Evolutionary conservation across 2,888 invertebrate genomes (phyloP), one percentile per base, ranked within the genome.

Genomic region (Ctena decussata): DNA sequence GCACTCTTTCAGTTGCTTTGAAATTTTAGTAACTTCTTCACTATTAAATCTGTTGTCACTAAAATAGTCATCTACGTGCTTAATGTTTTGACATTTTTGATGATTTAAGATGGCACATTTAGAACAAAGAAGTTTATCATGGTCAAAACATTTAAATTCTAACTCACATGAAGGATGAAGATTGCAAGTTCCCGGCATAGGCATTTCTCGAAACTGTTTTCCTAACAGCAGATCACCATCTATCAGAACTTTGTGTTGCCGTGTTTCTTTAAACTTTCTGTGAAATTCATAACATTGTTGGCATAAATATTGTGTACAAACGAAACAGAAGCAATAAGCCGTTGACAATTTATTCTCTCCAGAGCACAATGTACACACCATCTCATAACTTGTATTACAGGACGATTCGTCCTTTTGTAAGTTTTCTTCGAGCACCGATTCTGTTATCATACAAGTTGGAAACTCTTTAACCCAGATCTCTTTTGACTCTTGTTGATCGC

Each of bases 291-390:
- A 37, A 49, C 84, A 84, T 21, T 41, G n/a, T 76, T 72, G 32
- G 65, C 84, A 84, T 11, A 84, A 44, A 76, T 84, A 84, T 46
- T 84, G 80, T 0, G 77, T 49, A 73, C 84, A 84, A 32, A 24
- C 37, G 5, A 80, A 57, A 69, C 84, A 84, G 65, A 80, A 84
- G 32, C 76, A 74, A 44, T 41, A 35, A 11, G 74, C 72, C 15
- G 1, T 12, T 44, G 24, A 60, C 15, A 46, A 15, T 11, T 53
- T 6, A 12, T 77, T 49, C 57, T 84, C 84, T 71, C 39, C 60
- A 3, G 27, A 24, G 41, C 84, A 84, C 18, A 72, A 73, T 6
- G 72, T 60, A 84, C 84, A 84, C 21, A 18, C n/a, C 21, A 53
- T 5, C 5, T 18, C n/a, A 53, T 5, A 6, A 5, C 21, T n/a